These are phyloP conservation scores for Amazona vittata DNA, from an alignment of 2,113 vertebrate species.

Conservation along the genomic window DNA sequence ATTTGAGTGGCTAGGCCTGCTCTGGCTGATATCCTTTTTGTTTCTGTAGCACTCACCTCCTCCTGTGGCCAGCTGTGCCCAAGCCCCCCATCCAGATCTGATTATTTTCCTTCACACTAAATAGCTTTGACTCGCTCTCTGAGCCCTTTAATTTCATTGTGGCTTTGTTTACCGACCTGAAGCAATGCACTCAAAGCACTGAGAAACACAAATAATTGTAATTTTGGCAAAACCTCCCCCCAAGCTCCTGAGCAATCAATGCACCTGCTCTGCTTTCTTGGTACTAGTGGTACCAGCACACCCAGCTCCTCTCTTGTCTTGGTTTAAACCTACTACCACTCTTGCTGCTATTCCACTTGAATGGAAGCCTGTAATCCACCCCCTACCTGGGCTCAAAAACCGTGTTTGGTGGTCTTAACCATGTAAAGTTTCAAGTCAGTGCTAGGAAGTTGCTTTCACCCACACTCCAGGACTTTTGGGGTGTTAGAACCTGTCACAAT, in stretches of 20 bases:
- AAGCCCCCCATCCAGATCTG: neutral
- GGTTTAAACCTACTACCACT: neutral
- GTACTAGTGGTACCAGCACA: neutral
- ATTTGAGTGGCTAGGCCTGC: rapidly evolving
- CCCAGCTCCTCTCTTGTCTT: neutral
- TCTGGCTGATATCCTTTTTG: neutral
- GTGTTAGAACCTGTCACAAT: neutral
- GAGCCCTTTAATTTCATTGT: neutral
- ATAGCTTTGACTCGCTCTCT: neutral
- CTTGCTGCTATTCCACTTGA: neutral
- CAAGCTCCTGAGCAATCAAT: neutral
- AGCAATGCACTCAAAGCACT: neutral
- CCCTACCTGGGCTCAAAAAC: neutral
- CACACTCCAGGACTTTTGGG: neutral
- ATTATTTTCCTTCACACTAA: constrained; percentile 32
- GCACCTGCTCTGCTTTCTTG: neutral
- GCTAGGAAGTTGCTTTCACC: neutral
- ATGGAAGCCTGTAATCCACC: neutral
- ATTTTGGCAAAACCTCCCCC: neutral
- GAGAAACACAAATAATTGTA: neutral
- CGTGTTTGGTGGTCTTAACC: neutral
- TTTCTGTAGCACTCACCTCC: constrained; percentile 15
- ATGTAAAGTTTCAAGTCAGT: neutral
- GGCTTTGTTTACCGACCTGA: neutral
- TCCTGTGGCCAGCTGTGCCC: neutral